A percentile compares a stretch with the other conserved stretches of the same genome.
Evolutionary conservation across 92 coral and sea anemone genomes (phyloP).

Genomic region (Phenganax subtilis): DNA sequence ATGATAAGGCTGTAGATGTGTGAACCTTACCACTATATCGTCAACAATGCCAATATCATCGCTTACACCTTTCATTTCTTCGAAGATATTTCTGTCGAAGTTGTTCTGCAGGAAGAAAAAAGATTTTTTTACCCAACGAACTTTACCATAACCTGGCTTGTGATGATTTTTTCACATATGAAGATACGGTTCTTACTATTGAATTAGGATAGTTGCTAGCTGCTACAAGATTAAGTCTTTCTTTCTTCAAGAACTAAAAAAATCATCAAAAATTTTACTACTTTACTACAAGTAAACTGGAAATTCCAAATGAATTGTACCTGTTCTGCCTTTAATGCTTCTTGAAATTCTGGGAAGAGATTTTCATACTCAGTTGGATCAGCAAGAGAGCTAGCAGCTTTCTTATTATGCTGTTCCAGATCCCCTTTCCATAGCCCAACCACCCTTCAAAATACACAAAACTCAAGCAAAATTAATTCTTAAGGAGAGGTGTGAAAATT

Average conservation of each 20-base stretch:
- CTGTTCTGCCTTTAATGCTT: slow-evolving; percentile 86
- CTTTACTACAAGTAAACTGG: background rate
- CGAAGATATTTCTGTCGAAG: slow-evolving; percentile 81
- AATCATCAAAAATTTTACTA: background rate
- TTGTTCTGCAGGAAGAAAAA: slow-evolving; percentile 53
- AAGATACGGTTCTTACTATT: background rate
- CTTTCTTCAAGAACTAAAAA: slow-evolving; percentile 35
- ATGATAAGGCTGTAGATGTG: background rate
- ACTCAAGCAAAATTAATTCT: background rate
- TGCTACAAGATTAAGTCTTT: slow-evolving; percentile 12
- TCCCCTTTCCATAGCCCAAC: slow-evolving; percentile 88
- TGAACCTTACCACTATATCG: slow-evolving; percentile 59
- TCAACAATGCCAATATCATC: slow-evolving; percentile 57
- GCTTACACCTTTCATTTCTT: slow-evolving; percentile 72
- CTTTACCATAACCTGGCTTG: background rate
- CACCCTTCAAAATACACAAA: slow-evolving; percentile 46
- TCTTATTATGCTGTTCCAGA: slow-evolving; percentile 73
- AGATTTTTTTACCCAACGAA: too few relatives aligned
- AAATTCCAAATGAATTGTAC: slow-evolving; percentile 36
- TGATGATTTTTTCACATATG: background rate
- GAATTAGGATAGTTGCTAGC: slow-evolving; percentile 15
- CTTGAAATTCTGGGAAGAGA: slow-evolving; percentile 91
- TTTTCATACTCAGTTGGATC: slow-evolving; percentile 96
- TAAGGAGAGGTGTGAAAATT: background rate
- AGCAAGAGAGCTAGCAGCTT: slow-evolving; percentile 92